phyloP scores from a whole-genome alignment of 2,888 invertebrate genomes.

The Clusia tigrina region DNA sequence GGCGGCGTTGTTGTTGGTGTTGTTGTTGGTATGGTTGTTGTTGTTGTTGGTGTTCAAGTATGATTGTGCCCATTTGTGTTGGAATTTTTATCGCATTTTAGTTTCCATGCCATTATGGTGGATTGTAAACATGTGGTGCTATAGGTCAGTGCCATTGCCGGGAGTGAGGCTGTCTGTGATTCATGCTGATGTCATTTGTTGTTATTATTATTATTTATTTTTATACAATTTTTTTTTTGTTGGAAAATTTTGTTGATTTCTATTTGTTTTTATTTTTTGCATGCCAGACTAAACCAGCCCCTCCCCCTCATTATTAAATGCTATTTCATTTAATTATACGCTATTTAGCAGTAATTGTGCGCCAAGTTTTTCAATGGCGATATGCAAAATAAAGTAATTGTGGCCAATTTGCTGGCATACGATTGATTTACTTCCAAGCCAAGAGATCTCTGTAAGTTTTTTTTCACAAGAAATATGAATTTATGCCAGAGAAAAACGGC shows the following conservation, averaged over 20 bases:
- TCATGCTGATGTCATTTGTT: constrained; percentile 9
- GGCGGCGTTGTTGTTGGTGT: too few relatives aligned
- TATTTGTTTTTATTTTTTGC: not conserved
- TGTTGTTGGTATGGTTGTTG: too few relatives aligned
- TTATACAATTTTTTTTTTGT: too few relatives aligned
- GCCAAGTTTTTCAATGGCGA: not conserved
- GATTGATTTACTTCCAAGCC: too few relatives aligned
- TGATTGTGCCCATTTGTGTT: not conserved
- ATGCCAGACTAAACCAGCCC: too few relatives aligned
- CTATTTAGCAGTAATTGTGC: not conserved
- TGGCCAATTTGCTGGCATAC: not conserved
- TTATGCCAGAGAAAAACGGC: too few relatives aligned
- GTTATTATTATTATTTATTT: too few relatives aligned
- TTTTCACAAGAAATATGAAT: too few relatives aligned
- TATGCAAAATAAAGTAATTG: not conserved
- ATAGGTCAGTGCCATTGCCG: constrained; percentile 33
- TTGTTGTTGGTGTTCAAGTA: too few relatives aligned
- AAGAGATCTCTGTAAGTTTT: too few relatives aligned
- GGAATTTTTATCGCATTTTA: not conserved
- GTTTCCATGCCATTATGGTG: not conserved
- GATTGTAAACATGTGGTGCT: constrained; percentile 21
- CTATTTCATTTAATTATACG: constrained; percentile 1
- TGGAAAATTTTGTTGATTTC: too few relatives aligned
- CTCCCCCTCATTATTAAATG: constrained; percentile 9
- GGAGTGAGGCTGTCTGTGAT: constrained; percentile 11